Evolutionary conservation across 2,797 vertebrate species (phyloP).

Genomic region (Sphenopsis melanotis): DNA sequence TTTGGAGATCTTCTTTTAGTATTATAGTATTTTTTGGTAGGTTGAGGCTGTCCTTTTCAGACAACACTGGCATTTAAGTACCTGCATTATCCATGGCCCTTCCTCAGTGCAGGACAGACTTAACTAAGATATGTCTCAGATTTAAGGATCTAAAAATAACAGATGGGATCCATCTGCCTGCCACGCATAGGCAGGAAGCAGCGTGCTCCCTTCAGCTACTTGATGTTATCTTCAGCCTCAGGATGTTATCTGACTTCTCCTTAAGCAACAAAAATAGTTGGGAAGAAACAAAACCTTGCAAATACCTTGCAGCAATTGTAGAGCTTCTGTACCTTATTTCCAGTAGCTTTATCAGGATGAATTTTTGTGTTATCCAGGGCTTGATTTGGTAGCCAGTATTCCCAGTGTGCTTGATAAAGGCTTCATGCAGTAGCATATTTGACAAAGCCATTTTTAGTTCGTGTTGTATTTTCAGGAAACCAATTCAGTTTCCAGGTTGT

Average conservation of each 20-base stretch:
- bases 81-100: neutral
- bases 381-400: neutral
- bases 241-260: neutral
- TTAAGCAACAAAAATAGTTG: neutral
- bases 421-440: neutral
- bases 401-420: neutral
- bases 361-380: neutral
- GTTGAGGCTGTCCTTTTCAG: neutral
- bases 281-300: neutral
- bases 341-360: neutral
- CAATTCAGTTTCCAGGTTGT: neutral
- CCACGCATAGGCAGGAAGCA: neutral
- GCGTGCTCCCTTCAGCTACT: neutral
- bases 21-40: neutral
- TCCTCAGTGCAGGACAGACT: neutral
- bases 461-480: neutral
- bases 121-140: neutral
- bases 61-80: neutral
- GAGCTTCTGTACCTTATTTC: neutral
- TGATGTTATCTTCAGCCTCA: constrained; percentile 9
- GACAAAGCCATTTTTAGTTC: neutral
- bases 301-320: neutral
- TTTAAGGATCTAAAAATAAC: neutral
- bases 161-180: neutral
- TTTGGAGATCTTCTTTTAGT: neutral